These are phyloP conservation scores for Ptyas mucosa DNA, from an alignment of 2,113 vertebrate species.

Conservation along the genomic window DNA sequence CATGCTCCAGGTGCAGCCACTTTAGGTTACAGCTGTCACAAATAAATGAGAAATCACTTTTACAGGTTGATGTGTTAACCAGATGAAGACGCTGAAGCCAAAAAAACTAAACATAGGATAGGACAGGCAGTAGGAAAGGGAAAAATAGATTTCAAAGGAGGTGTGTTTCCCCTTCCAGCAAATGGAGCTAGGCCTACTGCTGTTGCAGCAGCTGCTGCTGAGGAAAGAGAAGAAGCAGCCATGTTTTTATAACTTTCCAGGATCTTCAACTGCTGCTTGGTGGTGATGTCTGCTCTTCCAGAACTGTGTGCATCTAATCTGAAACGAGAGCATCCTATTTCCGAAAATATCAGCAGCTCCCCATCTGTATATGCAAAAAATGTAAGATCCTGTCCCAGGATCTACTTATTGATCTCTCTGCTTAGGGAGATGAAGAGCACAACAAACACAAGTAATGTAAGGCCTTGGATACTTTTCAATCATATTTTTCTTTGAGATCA, in stretches of 20 bases:
- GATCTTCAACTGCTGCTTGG: background rate
- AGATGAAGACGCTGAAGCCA: background rate
- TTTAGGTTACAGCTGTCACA: background rate
- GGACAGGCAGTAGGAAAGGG: background rate
- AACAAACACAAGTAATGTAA: background rate
- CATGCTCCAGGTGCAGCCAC: background rate
- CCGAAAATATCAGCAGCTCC: no score
- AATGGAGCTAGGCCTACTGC: background rate
- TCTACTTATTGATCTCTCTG: background rate
- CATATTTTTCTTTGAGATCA: background rate
- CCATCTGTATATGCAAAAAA: background rate
- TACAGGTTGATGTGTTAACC: background rate
- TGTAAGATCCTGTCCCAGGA: background rate
- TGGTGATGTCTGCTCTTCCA: background rate
- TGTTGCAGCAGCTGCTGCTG: background rate
- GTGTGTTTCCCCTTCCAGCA: fast-evolving
- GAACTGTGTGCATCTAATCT: background rate
- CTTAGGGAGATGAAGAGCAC: background rate
- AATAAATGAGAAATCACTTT: background rate
- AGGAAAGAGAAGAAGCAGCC: background rate
- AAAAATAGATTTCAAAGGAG: background rate
- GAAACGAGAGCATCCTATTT: background rate
- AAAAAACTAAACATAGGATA: fast-evolving
- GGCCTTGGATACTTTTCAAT: background rate
- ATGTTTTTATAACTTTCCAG: background rate